Percentiles rank a stretch among this genome's conserved stretches.
phyloP scores from a whole-genome alignment of 1,140 invertebrate genomes.

The Zaprionus capensis region DNA sequence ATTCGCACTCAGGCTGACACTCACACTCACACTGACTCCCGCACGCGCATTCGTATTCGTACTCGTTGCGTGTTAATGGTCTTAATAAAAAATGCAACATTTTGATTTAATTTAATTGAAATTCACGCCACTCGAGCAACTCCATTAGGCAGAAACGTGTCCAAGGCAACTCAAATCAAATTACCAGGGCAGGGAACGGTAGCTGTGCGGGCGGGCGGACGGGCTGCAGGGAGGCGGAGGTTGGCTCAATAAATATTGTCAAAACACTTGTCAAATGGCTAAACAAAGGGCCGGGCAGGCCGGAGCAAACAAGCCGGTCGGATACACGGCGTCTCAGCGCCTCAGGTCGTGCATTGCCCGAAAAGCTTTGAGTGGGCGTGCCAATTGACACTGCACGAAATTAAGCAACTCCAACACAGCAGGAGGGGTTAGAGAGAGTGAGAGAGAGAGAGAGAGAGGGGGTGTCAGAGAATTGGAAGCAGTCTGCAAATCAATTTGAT shows the following conservation, averaged over 20 bases:
- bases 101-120: constrained; percentile 83
- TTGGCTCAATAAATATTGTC: constrained; percentile 79
- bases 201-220: background rate
- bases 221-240: constrained; percentile 3
- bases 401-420: constrained; percentile 41
- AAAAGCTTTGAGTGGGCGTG: constrained; percentile 48
- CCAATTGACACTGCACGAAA: constrained; percentile 57
- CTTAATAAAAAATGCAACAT: constrained; percentile 83
- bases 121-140: constrained; percentile 82
- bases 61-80: constrained; percentile 61
- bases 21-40: background rate
- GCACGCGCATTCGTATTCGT: background rate
- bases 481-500: constrained; percentile 77
- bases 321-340: constrained; percentile 34
- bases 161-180: constrained; percentile 72
- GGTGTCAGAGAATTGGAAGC: constrained; percentile 34
- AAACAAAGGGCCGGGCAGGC: constrained; percentile 60
- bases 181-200: constrained; percentile 39
- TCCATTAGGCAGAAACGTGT: constrained; percentile 83
- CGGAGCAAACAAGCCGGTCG: constrained; percentile 34
- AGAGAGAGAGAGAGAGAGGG: background rate
- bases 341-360: constrained; percentile 25
- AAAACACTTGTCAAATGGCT: constrained; percentile 82
- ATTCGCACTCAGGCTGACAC: background rate
- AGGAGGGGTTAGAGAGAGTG: background rate